phyloP scores from a whole-genome alignment of 2,888 invertebrate species.

The Thyatira batis region DNA sequence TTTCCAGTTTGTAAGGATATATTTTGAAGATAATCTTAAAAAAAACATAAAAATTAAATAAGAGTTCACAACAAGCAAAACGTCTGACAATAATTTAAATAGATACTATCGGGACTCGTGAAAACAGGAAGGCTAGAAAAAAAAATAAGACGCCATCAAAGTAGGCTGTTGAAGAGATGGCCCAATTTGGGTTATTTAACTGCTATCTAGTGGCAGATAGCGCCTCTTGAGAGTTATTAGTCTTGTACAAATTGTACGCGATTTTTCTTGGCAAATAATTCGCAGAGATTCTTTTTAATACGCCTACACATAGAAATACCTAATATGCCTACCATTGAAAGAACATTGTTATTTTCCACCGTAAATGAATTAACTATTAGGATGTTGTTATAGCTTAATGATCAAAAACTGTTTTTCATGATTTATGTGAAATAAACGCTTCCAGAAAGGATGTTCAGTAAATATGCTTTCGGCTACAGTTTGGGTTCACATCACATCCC shows the following conservation, averaged over 20 bases:
- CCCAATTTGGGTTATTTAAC: conserved; percentile 75
- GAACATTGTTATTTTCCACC: neutral
- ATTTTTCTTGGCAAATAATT: conserved; percentile 61
- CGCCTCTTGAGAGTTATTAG: conserved; percentile 65
- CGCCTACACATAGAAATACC: too few relatives aligned
- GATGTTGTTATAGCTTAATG: too few relatives aligned
- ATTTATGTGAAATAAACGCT: too few relatives aligned
- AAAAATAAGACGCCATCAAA: conserved; percentile 63
- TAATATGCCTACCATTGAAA: neutral
- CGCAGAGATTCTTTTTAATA: conserved; percentile 40
- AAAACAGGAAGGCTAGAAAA: conserved; percentile 51
- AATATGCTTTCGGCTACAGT: too few relatives aligned
- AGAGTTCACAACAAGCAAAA: conserved; percentile 9
- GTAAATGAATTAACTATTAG: neutral
- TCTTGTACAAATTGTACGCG: conserved; percentile 58
- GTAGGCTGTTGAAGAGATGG: conserved; percentile 56
- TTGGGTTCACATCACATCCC: too few relatives aligned
- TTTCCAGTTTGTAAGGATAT: too few relatives aligned
- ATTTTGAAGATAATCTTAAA: too few relatives aligned
- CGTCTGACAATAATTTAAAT: conserved; percentile 37
- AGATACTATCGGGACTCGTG: conserved; percentile 44
- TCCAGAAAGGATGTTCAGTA: too few relatives aligned
- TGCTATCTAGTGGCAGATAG: conserved; percentile 64
- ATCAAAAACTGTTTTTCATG: too few relatives aligned
- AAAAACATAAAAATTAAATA: conserved; percentile 3